phyloP scores from a whole-genome alignment of 2,113 vertebrate genomes.

The Ameiurus melas region DNA sequence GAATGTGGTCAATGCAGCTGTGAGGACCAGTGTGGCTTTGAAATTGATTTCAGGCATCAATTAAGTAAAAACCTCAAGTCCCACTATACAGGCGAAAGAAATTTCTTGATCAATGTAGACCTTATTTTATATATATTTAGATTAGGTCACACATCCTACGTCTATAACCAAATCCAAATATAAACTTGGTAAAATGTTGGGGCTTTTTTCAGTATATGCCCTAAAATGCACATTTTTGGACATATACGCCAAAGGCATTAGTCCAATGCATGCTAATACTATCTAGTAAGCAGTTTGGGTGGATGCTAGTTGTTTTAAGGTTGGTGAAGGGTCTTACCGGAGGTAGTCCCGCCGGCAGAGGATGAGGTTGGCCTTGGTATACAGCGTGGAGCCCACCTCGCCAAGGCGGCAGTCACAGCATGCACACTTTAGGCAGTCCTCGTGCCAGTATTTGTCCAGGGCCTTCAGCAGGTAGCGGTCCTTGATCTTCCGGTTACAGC shows the following conservation, averaged over 20 bases:
- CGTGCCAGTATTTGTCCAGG: conserved; percentile 98
- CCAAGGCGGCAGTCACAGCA: conserved; percentile 97
- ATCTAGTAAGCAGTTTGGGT: background rate
- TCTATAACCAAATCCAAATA: background rate
- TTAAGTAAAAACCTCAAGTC: background rate
- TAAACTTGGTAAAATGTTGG: background rate
- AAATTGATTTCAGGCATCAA: conserved; percentile 12
- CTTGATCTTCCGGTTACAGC: conserved; percentile 99
- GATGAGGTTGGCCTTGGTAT: conserved; percentile 99
- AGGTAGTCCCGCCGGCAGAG: conserved; percentile 96
- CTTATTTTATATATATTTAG: background rate
- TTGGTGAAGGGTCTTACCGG: conserved; percentile 76
- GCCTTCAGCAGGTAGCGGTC: conserved; percentile 97
- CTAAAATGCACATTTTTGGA: background rate
- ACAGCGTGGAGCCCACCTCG: conserved; percentile 97
- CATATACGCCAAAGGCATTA: background rate
- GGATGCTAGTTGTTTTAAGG: background rate
- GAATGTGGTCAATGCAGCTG: conserved; percentile 13
- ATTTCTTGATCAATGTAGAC: background rate
- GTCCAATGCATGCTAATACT: background rate
- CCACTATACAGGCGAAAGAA: background rate
- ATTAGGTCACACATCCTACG: background rate
- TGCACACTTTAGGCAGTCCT: conserved; percentile 97
- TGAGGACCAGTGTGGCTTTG: conserved; percentile 11
- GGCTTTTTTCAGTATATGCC: background rate